Base-by-base conservation (phyloP, 1,140 invertebrate genomes). In the Temnothorax longispinosus region DNA sequence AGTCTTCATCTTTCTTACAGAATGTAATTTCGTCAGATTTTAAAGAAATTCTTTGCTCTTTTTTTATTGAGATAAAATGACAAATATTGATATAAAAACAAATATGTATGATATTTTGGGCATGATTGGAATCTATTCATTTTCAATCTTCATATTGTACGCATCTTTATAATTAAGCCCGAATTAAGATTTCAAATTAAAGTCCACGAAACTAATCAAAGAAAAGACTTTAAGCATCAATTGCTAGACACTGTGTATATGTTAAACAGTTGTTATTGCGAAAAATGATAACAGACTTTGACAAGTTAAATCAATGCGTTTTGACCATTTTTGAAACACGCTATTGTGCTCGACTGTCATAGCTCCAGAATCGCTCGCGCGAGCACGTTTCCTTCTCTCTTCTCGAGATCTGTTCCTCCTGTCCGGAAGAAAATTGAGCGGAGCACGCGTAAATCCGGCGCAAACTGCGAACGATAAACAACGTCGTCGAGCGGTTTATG, bases 391-490 rank as follows among this genome's bases (percentile, higher is more conserved):
- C 0, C 6, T 81, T 75, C 62, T 82, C 77, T 88, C 67, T 86
- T 80, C 60, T 78, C 75, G 38, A 82, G 71, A 85, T 89, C 64
- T 38, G 58, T 82, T 47, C 41, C 67, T 54, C 56, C 35, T 41
- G 60, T 82, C 58, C 35, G 47, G 2, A 56, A 62, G 67, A 64
- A 65, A 60, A 58, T 8, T 32, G 76, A 60, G 50, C 72, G 65
- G 65, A 74, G 75, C 69, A 88, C 88, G 88, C 86, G 78, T 90
- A 90, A 91, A 90, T 78, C 74, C 38, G 77, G 60, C 64, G 86
- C 90, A 86, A 91, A 89, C 74, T 67, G 84, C 75, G 69, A 86
- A 80, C 87, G 86, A 91, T 91, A 91, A 91, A 91, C 88, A 91
- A 91, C 76, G 80, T 47, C 67, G 64, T 76, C 72, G 60, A 76